Evolutionary conservation across 2,888 invertebrate species (phyloP).

Genomic region (Lepidonotus clava): DNA sequence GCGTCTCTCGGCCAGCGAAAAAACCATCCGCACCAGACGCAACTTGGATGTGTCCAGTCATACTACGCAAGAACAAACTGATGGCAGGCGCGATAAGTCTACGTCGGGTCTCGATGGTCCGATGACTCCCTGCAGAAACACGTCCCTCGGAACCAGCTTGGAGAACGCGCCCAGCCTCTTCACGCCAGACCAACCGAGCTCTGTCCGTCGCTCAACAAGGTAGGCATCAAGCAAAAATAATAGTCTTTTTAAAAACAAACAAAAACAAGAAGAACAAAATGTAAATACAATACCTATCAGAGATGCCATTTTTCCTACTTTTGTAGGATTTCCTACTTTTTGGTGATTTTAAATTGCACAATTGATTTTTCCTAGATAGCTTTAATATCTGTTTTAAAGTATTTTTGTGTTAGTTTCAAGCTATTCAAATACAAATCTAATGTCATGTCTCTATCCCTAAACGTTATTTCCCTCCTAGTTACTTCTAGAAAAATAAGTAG

Average conservation of each 20-base stretch:
- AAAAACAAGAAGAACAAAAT: too few species aligned
- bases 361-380: background rate
- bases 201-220: background rate
- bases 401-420: too few species aligned
- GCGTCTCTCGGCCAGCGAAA: background rate
- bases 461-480: too few species aligned
- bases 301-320: background rate
- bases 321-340: background rate
- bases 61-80: background rate
- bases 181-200: constrained; percentile 4
- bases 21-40: background rate
- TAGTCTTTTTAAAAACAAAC: background rate
- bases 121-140: background rate
- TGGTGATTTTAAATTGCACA: background rate
- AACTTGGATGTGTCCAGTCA: background rate
- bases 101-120: background rate
- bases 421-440: too few species aligned
- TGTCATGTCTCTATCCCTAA: too few species aligned
- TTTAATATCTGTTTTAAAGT: background rate
- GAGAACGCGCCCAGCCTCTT: background rate
- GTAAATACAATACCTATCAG: too few species aligned
- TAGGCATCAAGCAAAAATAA: background rate
- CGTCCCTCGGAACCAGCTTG: background rate
- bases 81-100: background rate
- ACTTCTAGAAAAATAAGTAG: too few species aligned